A percentile compares a stretch with the other conserved stretches of the same genome.
Conservation (phyloP, 2,797 vertebrate species). For the Arctocebus calabarensis region DNA sequence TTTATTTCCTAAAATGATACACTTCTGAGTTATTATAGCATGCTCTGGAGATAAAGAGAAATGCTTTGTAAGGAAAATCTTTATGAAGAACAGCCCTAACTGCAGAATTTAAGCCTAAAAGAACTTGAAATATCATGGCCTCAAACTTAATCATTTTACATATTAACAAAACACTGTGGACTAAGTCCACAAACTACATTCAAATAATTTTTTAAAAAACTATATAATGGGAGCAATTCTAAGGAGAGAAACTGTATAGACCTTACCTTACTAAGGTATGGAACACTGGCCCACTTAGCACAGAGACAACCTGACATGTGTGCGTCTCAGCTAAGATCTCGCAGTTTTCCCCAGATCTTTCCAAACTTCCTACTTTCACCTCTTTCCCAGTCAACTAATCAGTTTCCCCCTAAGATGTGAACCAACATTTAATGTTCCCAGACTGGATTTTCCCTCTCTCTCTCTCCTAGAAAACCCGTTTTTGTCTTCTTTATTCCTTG, state of each 20-base stretch:
- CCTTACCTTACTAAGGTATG: background rate
- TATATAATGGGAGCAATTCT: background rate
- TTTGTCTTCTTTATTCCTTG: constrained; percentile 17
- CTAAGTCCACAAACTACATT: background rate
- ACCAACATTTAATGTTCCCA: background rate
- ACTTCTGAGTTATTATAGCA: background rate
- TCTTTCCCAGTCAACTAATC: background rate
- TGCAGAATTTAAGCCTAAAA: constrained; percentile 13
- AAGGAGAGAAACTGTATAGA: background rate
- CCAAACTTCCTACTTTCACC: background rate
- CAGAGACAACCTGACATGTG: background rate
- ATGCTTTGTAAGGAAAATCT: background rate
- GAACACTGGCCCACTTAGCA: background rate
- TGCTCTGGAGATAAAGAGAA: background rate
- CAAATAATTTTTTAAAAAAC: background rate
- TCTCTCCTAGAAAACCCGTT: background rate
- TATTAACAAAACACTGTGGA: background rate
- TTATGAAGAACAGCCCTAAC: background rate
- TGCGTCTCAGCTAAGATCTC: background rate
- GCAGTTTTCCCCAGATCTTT: background rate
- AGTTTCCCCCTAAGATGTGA: background rate
- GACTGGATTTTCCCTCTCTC: background rate
- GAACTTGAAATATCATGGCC: background rate
- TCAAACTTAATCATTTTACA: background rate
- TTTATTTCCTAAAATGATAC: constrained; percentile 41